Evolutionary conservation across 2,113 vertebrate genomes (phyloP).

Genomic region (Megaceryle torquata): DNA sequence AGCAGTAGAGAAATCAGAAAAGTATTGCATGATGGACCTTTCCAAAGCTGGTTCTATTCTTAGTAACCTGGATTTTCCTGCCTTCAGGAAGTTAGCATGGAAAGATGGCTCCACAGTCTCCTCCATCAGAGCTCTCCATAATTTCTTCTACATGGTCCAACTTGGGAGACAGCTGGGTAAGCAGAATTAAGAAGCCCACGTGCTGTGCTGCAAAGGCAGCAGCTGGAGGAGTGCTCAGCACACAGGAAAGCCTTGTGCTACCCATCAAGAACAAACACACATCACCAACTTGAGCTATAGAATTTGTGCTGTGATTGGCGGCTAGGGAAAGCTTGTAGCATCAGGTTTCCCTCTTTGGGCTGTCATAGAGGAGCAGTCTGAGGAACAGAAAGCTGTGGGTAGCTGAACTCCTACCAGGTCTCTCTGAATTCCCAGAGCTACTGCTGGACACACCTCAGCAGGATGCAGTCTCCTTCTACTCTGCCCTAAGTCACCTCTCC

Average conservation of each 20-base stretch:
- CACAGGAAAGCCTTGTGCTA: neutral
- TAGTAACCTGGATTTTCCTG: no score
- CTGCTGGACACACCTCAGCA: neutral
- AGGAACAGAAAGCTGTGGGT: neutral
- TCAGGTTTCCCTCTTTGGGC: neutral
- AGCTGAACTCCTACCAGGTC: neutral
- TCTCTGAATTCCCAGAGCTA: neutral
- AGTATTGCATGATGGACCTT: neutral
- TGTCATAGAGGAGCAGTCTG: neutral
- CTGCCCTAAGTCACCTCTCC: neutral
- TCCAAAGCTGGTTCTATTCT: no score
- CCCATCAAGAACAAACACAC: neutral
- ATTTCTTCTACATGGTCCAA: neutral
- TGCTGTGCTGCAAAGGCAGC: neutral
- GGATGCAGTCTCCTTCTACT: neutral
- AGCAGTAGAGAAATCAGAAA: neutral
- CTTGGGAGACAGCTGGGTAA: neutral
- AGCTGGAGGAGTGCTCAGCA: neutral
- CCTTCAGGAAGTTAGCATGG: neutral
- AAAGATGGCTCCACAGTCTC: neutral
- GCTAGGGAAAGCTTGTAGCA: neutral
- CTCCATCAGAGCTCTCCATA: neutral
- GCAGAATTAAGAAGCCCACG: neutral
- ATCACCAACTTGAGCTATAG: neutral
- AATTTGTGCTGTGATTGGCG: neutral